These are phyloP conservation scores for Erebia epiphron DNA, from an alignment of 2,888 invertebrate genomes.

Conservation along the genomic window DNA sequence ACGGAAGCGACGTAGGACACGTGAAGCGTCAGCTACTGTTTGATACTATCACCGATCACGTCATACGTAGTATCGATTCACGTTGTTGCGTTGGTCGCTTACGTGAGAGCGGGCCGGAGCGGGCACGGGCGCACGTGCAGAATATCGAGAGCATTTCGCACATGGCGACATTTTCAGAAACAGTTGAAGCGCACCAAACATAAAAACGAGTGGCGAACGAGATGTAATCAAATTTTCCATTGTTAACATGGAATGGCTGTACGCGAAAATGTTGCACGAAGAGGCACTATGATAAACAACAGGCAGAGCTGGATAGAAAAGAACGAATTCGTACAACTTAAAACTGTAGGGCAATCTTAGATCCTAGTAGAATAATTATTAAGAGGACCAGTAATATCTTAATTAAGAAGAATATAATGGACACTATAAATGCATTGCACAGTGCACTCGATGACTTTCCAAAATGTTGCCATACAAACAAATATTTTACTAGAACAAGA, in stretches of 20 bases:
- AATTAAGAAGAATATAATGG: conserved; percentile 7
- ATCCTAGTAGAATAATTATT: background rate
- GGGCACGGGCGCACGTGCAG: no score
- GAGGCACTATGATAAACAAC: background rate
- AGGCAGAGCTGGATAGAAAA: background rate
- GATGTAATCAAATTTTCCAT: no score
- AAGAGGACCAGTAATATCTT: background rate
- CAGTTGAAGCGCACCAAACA: background rate
- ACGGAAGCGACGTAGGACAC: no score
- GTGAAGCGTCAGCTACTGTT: no score
- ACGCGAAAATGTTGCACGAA: background rate
- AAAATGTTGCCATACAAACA: background rate
- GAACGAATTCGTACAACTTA: background rate
- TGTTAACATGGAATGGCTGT: background rate
- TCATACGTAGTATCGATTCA: no score
- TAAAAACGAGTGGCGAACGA: no score
- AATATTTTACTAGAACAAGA: background rate
- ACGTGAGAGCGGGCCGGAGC: no score
- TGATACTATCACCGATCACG: no score
- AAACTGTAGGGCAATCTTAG: background rate
- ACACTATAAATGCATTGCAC: conserved; percentile 16
- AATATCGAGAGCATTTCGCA: no score
- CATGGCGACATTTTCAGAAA: background rate
- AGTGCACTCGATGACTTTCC: background rate
- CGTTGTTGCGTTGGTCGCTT: no score